phyloP scores from a whole-genome alignment of 2,888 invertebrate species.

The Cancer borealis region DNA sequence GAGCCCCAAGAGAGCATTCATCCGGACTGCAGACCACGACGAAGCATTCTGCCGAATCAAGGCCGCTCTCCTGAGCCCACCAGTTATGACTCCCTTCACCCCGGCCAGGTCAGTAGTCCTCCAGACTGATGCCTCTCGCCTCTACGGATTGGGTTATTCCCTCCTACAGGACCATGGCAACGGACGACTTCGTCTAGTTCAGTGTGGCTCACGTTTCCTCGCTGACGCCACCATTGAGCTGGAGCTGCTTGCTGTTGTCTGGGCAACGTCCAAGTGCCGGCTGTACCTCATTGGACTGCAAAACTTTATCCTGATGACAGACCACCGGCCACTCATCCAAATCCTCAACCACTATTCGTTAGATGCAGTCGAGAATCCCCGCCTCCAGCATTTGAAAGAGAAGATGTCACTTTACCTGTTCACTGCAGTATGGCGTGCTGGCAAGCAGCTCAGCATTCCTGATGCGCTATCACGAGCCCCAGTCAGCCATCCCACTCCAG shows the following conservation, averaged over 20 bases:
- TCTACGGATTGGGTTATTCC: not conserved
- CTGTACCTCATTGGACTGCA: conserved; percentile 11
- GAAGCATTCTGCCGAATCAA: no score
- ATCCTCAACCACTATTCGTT: conserved; percentile 41
- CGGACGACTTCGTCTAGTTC: not conserved
- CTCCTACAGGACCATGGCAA: conserved; percentile 11
- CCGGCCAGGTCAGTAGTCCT: not conserved
- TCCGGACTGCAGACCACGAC: not conserved
- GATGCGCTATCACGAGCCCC: not conserved
- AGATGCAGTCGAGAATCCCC: conserved; percentile 58
- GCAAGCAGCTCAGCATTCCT: not conserved
- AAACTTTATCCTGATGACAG: conserved; percentile 22
- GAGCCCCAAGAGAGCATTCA: not conserved
- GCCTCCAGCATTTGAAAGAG: conserved; percentile 37
- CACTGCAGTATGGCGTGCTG: conserved; percentile 42
- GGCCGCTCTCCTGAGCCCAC: not conserved
- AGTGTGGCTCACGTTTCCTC: conserved; percentile 20
- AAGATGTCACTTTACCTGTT: conserved; percentile 6
- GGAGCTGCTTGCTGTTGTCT: conserved; percentile 62
- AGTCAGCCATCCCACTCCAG: no score
- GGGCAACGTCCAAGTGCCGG: conserved; percentile 58
- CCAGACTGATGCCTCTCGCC: no score
- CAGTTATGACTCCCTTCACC: not conserved
- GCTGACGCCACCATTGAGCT: not conserved
- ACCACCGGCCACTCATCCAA: conserved; percentile 35